Evolutionary conservation across 1,140 invertebrate genomes (phyloP), one percentile per base, ranked within the genome.

Genomic region (Drosophila neocordata): DNA sequence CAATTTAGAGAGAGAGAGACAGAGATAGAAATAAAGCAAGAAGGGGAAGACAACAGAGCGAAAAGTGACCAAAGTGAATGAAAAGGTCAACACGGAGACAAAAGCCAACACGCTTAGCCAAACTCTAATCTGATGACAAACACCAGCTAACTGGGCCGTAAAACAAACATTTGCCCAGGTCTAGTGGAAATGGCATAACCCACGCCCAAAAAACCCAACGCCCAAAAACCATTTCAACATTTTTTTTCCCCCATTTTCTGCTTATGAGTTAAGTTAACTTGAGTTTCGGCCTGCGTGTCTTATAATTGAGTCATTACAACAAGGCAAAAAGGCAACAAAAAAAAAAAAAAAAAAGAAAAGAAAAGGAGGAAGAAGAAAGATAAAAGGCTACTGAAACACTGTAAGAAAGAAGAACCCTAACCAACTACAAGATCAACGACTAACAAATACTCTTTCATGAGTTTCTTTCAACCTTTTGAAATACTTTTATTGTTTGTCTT

Each of bases 291-390:
- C 77, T 81, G 73, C 81, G 82, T 85, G 81, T 78, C 78, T 74
- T 87, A 78, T 85, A 85, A 85, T 85, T 85, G 78, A 85, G 81
- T 82, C 82, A 81, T 87, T 87, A 87, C 70, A 73, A 64, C 41
- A 48, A 48, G 71, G 55, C 67, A 48, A 31, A 57, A 73, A 60
- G 44, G 35, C 74, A 77, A 24, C 22, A 4, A 24, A 4, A 24
- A 24, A 4, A 24, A 24, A 24, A 24, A 24, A 24, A 77, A 77
- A 53, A 68, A 27, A 59, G 44, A 75, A 68, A 52, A 59, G 71
- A 65, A 65, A 24, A 4, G 4, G 4, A 24, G 76, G 70, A 58
- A 63, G 27, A 64, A 60, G 75, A 68, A 38, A 60, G 53, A 66
- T 73, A 69, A 69, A 48, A 48, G 41, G 41, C 41, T 20, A 18